phyloP scores from a whole-genome alignment of 2,113 vertebrate genomes.

The Cinclus mexicanus region DNA sequence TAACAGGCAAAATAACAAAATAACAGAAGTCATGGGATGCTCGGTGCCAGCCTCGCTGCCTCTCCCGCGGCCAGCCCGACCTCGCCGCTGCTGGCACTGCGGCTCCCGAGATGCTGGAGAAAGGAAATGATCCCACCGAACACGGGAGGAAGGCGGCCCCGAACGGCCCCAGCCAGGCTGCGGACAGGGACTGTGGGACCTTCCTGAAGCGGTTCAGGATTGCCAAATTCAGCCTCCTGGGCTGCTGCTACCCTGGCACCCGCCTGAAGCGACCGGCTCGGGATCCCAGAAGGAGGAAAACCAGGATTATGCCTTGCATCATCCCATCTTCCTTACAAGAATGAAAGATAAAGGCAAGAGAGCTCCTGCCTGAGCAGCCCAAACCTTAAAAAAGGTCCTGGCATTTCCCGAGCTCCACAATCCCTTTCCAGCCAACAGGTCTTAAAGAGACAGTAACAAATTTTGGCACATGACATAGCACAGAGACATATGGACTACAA shows the following conservation, averaged over 20 bases:
- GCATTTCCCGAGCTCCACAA: background rate
- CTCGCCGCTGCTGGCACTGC: background rate
- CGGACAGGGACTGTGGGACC: background rate
- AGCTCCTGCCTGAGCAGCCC: background rate
- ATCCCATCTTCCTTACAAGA: background rate
- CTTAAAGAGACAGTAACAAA: background rate
- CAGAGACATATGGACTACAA: background rate
- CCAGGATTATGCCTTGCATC: background rate
- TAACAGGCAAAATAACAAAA: background rate
- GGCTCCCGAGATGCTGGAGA: fast-evolving
- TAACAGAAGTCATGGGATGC: fast-evolving
- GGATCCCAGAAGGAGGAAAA: background rate
- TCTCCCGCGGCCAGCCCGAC: fast-evolving
- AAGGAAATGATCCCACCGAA: background rate
- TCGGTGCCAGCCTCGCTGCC: too few relatives aligned
- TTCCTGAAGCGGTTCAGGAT: background rate
- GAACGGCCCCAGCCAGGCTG: fast-evolving
- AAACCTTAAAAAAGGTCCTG: background rate
- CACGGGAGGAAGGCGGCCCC: fast-evolving
- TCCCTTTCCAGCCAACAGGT: background rate
- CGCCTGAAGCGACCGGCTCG: background rate
- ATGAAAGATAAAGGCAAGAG: background rate
- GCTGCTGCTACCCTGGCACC: fast-evolving
- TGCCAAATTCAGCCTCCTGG: fast-evolving
- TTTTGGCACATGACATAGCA: fast-evolving